Percentiles rank a stretch among this genome's conserved stretches.
phyloP scores from a whole-genome alignment of 64 coral and sea anemone species.

The Montipora capricornis region DNA sequence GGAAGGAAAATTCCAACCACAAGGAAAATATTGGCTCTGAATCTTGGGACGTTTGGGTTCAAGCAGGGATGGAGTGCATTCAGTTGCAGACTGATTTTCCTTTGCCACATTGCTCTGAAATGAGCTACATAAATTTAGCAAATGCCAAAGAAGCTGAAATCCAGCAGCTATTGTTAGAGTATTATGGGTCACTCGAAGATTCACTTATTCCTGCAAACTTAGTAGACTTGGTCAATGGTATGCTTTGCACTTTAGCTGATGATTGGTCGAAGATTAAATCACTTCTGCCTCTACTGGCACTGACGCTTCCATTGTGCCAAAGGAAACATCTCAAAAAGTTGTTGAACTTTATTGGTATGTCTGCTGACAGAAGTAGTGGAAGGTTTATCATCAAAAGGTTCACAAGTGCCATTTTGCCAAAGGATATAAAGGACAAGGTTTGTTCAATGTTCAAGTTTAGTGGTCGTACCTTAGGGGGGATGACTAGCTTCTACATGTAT shows the following conservation, averaged over 20 bases:
- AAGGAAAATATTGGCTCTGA: slow-evolving; percentile 37
- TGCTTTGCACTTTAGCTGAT: slow-evolving; percentile 31
- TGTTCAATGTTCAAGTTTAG: neutral
- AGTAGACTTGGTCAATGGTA: slow-evolving; percentile 51
- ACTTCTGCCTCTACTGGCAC: slow-evolving; percentile 61
- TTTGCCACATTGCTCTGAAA: slow-evolving; percentile 39
- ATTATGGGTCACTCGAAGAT: slow-evolving; percentile 76
- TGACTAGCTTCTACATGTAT: too few species aligned
- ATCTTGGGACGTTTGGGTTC: slow-evolving; percentile 41
- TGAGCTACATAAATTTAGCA: slow-evolving; percentile 67
- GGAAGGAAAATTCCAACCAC: neutral
- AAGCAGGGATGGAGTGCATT: slow-evolving; percentile 67
- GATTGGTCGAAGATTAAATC: slow-evolving; percentile 45
- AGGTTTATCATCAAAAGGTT: slow-evolving; percentile 75
- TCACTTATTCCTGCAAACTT: slow-evolving; percentile 84
- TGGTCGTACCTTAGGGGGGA: too few species aligned
- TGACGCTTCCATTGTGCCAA: slow-evolving; percentile 54
- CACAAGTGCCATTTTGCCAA: slow-evolving; percentile 71
- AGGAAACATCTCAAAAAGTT: slow-evolving; percentile 69
- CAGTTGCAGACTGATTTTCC: slow-evolving; percentile 64
- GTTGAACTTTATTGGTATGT: slow-evolving; percentile 72
- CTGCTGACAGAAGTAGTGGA: slow-evolving; percentile 15
- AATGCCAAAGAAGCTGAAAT: slow-evolving; percentile 72
- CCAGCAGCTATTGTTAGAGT: slow-evolving; percentile 74
- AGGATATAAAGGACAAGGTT: slow-evolving; percentile 54